Evolutionary conservation across 2,888 invertebrate species (phyloP), one percentile per base, ranked within the genome.

Genomic region (Campoletis raptor): DNA sequence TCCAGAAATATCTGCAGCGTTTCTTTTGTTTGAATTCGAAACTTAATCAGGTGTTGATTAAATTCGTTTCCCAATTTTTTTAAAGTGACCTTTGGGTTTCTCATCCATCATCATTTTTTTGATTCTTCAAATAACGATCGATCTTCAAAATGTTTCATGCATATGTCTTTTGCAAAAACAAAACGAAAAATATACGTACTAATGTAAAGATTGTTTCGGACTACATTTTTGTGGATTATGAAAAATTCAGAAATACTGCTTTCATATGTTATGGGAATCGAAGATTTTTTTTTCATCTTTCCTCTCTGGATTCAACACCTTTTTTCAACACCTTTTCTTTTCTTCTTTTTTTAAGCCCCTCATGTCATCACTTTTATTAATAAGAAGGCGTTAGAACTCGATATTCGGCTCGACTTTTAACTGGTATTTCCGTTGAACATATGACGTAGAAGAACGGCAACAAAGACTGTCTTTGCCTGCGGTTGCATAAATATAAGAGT

Each of bases 221-320:
- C 80, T 42, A 36, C 18, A 85, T 74, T 70, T 79, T 1, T 90
- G 90, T 90, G 92, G 92, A 93, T 92, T 93, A 93, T 92, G 91
- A 92, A 92, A 92, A 91, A 89, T 91, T 89, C 87, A 89, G 88
- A 85, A 67, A 78, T 40, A 40, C 36, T 40, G 52, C 9, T 89
- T 86, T 40, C 69, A 9, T 57, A 42, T 72, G 37, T 74, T 81
- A 79, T 77, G 67, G 70, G 69, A 81, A 85, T 84, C 66, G 81
- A 85, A 84, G 61, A 76, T 88, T 82, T 80, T 88, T 84, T 85
- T 78, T 78, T 57, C 64, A 81, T 48, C 61, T 21, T 52, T 79
- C 85, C 81, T 69, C 78, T 73, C 77, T 67, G 30, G 67, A 76
- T 42, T 37, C 66, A 54, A 54, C 85, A n/a, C n/a, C n/a, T n/a